Conservation (phyloP, 1,140 invertebrate genomes). For the Mizuhopecten yessoensis region DNA sequence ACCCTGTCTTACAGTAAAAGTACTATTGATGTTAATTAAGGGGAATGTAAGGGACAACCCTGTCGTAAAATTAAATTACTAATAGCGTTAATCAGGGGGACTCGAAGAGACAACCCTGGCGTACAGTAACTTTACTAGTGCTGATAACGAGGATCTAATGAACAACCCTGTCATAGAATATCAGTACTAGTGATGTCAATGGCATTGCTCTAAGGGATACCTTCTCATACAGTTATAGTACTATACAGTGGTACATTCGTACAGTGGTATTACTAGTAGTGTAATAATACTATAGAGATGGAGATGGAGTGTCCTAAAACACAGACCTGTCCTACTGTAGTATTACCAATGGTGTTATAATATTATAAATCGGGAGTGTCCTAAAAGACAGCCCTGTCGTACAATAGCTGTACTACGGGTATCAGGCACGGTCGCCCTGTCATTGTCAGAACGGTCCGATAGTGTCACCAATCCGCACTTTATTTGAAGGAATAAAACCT, state of each 20-base stretch:
- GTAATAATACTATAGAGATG: not conserved
- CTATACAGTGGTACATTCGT: not conserved
- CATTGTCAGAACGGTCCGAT: not conserved
- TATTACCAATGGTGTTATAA: too few relatives aligned
- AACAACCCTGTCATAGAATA: too few relatives aligned
- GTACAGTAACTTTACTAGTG: not conserved
- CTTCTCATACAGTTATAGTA: not conserved
- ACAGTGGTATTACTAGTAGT: not conserved
- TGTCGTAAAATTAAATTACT: too few relatives aligned
- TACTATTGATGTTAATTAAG: not conserved
- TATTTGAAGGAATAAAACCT: not conserved
- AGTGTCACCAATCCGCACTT: not conserved
- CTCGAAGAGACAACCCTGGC: too few relatives aligned
- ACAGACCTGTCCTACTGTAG: too few relatives aligned
- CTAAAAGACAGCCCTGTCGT: not conserved
- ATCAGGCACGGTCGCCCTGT: not conserved
- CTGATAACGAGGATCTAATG: not conserved
- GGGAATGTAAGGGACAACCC: not conserved
- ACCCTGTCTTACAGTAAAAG: not conserved
- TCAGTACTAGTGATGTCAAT: not conserved
- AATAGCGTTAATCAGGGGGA: too few relatives aligned
- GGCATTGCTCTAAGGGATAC: not conserved
- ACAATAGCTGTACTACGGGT: not conserved
- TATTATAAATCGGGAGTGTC: too few relatives aligned
- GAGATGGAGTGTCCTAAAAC: too few relatives aligned